phyloP scores from a whole-genome alignment of 2,113 vertebrate species.

The Trogon surrucura region DNA sequence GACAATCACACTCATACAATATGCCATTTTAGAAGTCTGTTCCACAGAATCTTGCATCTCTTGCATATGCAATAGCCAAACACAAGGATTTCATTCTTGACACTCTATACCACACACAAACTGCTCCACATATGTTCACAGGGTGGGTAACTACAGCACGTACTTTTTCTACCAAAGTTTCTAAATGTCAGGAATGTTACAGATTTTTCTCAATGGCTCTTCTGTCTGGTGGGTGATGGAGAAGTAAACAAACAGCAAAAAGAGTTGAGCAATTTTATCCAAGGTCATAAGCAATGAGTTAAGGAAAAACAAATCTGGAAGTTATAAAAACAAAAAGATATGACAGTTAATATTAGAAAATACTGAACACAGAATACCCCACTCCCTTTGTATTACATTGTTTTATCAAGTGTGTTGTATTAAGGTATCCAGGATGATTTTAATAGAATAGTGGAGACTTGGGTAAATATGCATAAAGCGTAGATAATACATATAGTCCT shows the following conservation, averaged over 20 bases:
- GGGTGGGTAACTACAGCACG: neutral
- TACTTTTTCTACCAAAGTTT: neutral
- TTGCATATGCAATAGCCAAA: constrained; percentile 37
- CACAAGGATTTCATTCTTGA: constrained; percentile 26
- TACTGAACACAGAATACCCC: neutral
- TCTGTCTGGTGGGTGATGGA: fast-evolving
- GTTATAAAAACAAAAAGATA: neutral
- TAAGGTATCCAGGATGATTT: neutral
- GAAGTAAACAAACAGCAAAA: neutral
- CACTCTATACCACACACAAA: constrained; percentile 24
- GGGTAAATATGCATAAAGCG: neutral
- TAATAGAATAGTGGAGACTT: neutral
- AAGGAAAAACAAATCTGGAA: neutral
- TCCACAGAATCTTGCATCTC: neutral
- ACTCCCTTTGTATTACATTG: neutral
- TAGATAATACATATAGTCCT: neutral
- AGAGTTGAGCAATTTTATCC: neutral
- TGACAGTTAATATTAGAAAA: neutral
- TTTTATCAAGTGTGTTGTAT: neutral
- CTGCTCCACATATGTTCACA: constrained; percentile 47
- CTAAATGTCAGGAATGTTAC: constrained; percentile 2
- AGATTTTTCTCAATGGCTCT: neutral
- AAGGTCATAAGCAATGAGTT: constrained; percentile 13
- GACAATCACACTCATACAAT: neutral
- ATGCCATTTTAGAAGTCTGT: neutral